A percentile compares a stretch with the other conserved stretches of the same genome.
Conservation (phyloP, 2,888 invertebrate species). For the Elegia similella region DNA sequence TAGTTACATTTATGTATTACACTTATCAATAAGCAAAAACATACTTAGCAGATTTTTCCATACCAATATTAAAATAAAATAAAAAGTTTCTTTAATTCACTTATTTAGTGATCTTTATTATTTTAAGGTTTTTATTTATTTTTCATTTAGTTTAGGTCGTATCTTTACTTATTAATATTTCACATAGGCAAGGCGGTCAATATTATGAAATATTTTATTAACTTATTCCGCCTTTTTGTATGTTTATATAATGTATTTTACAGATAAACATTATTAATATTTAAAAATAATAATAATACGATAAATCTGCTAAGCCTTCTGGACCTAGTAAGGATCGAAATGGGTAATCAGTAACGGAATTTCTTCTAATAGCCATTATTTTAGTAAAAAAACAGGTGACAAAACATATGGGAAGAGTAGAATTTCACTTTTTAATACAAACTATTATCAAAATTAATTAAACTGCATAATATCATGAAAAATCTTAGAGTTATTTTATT, state of each 20-base stretch:
- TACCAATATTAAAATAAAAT: not conserved
- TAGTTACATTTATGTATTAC: constrained; percentile 54
- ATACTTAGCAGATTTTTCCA: constrained; percentile 41
- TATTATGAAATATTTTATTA: not conserved
- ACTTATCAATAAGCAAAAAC: constrained; percentile 39
- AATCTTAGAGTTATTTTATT: no score
- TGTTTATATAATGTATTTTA: constrained; percentile 6
- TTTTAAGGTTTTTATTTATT: constrained; percentile 9
- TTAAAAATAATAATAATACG: constrained; percentile 22
- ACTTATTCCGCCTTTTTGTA: constrained; percentile 11
- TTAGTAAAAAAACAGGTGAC: no score
- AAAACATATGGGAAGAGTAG: no score
- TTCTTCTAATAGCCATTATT: no score
- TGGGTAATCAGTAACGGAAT: no score
- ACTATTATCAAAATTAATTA: no score
- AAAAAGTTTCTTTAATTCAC: not conserved
- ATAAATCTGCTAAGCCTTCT: constrained; percentile 47
- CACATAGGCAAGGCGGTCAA: not conserved
- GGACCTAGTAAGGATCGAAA: constrained; percentile 2
- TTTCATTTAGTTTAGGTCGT: constrained; percentile 1
- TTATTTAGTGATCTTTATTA: constrained; percentile 3
- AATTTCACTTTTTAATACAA: no score
- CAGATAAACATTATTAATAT: constrained; percentile 1
- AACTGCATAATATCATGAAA: no score
- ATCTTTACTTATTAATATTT: not conserved